Evolutionary conservation across 1,140 invertebrate genomes (phyloP).

Genomic region (Aphelenchoides avenae): DNA sequence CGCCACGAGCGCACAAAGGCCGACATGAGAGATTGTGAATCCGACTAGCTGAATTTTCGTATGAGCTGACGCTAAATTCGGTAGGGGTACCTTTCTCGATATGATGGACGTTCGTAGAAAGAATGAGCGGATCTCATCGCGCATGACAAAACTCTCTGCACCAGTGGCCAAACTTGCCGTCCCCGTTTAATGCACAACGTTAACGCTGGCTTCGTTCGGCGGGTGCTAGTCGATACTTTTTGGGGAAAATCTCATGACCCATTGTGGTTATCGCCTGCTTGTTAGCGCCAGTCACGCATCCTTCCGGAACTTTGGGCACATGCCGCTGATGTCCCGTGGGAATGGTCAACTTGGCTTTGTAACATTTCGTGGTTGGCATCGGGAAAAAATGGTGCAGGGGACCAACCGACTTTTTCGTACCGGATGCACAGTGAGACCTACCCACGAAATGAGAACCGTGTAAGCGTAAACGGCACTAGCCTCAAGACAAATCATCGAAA

Average conservation of each 20-base stretch:
- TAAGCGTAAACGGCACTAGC: too few species aligned
- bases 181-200: background rate
- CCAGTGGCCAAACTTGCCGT: background rate
- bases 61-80: background rate
- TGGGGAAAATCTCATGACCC: background rate
- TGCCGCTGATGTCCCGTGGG: background rate
- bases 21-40: slow-evolving; percentile 71
- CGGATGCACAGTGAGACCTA: too few species aligned
- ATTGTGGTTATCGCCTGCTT: background rate
- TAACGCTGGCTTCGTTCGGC: background rate
- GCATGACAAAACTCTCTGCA: slow-evolving; percentile 26
- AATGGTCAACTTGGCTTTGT: too few species aligned
- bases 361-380: too few species aligned
- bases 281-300: background rate
- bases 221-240: background rate
- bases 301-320: background rate
- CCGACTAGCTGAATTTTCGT: slow-evolving; percentile 55
- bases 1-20: slow-evolving; percentile 86
- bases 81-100: slow-evolving; percentile 34
- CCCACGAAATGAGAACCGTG: too few species aligned
- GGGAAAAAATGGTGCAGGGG: too few species aligned
- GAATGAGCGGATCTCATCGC: slow-evolving; percentile 52
- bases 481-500: too few species aligned
- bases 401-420: too few species aligned
- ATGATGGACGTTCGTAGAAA: slow-evolving; percentile 48